Base-by-base conservation (phyloP, 2,888 invertebrate genomes). In the Bhutanitis thaidina region DNA sequence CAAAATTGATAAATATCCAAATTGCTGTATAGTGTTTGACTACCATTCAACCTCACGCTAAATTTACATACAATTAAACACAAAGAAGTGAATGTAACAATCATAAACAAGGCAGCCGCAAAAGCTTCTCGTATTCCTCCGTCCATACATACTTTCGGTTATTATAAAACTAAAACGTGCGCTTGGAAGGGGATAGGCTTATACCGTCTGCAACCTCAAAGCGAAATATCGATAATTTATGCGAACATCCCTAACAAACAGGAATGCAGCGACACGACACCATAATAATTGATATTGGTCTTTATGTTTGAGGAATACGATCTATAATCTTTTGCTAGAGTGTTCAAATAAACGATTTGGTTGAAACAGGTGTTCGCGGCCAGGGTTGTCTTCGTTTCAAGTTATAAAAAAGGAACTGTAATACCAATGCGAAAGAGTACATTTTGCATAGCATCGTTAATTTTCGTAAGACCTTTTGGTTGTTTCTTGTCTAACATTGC, bases 191-290 rank as follows among this genome's bases (percentile, higher is more conserved):
- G 71, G 85, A 86, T 72, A 70, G 71, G 72, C 73, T 64, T 79
- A 82, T 77, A 64, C 65, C 61, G 60, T 64, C 68, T 69, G 70
- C 54, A 71, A 69, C 61, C 69, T 72, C 72, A 66, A 74, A 83
- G 79, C 72, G 83, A 78, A 82, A 85, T 80, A 83, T 87, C 87
- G 84, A 87, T 88, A 88, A 88, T 85, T 86, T 88, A 88, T 87
- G 86, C 85, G 83, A 80, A 79, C 88, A 87, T 85, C 88, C 86
- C 87, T 84, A 85, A 75, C 69, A 72, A 77, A 75, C 81, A 75
- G 79, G 86, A 86, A 86, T 87, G 86, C 80, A 79, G 70, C 64
- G 61, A 55, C 37, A 39, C 12, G 20, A 14, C 16, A 7, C 3
- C 10, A 3, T 55, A 57, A 29, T 50, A 57, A 29, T 50, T 49